Evolutionary conservation across 2,113 vertebrate species (phyloP).

Genomic region (Synchiropus splendidus): DNA sequence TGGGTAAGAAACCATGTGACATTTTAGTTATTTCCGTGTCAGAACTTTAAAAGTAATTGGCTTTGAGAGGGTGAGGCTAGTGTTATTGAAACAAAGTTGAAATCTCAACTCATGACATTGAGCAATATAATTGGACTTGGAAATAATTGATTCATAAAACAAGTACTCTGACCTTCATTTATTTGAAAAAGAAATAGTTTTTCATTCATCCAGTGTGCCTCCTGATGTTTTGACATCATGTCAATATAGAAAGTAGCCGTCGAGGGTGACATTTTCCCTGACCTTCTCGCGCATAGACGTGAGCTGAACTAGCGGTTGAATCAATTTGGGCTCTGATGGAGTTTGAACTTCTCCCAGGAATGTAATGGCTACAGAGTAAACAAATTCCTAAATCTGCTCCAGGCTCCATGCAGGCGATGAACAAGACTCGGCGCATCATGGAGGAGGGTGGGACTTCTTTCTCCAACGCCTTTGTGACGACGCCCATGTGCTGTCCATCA

Average conservation of each 20-base stretch:
- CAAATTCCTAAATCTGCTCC: slow-evolving; percentile 7
- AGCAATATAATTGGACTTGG: slow-evolving; percentile 55
- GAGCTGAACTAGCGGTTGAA: slow-evolving; percentile 24
- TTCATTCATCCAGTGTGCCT: no score
- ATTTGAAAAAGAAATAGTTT: no score
- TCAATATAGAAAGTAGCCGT: slow-evolving; percentile 8
- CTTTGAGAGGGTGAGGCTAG: no score
- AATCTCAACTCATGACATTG: slow-evolving; percentile 45
- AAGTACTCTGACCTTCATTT: no score
- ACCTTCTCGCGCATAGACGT: background rate
- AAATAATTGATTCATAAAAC: no score
- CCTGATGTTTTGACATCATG: no score
- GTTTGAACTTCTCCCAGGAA: no score
- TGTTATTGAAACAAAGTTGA: no score
- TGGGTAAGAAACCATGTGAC: slow-evolving; percentile 69
- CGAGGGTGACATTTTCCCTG: slow-evolving; percentile 3
- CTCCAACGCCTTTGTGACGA: slow-evolving; percentile 92
- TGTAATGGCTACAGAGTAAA: no score
- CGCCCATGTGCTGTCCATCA: slow-evolving; percentile 95
- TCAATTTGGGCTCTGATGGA: background rate
- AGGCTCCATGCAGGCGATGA: slow-evolving; percentile 99
- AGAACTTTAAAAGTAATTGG: no score
- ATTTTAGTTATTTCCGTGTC: slow-evolving; percentile 42
- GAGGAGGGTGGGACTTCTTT: slow-evolving; percentile 89
- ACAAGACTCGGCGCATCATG: slow-evolving; percentile 90